Percentiles rank a stretch among this genome's conserved stretches.
These are phyloP conservation scores for Rhagologus leucostigma DNA, from an alignment of 2,113 vertebrate species.

Conservation along the genomic window DNA sequence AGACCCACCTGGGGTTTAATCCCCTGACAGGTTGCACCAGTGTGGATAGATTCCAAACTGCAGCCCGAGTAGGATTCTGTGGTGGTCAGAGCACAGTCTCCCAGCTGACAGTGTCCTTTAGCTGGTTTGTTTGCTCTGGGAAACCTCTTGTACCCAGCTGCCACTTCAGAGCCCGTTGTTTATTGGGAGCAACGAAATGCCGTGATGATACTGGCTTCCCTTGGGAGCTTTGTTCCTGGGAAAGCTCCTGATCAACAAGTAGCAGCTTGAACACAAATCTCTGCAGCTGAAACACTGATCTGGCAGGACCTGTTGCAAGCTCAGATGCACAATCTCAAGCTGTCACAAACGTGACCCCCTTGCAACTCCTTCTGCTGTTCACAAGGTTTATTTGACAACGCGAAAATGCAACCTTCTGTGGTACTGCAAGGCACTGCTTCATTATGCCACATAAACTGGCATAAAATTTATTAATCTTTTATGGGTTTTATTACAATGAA, in stretches of 20 bases:
- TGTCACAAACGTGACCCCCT: background rate
- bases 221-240: background rate
- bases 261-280: background rate
- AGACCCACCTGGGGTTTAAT: background rate
- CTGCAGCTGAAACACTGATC: background rate
- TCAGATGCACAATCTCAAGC: background rate
- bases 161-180: accelerated
- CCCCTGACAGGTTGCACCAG: background rate
- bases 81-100: background rate
- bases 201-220: background rate
- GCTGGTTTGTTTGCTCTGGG: background rate
- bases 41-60: background rate
- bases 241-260: background rate
- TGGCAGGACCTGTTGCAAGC: background rate
- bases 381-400: background rate
- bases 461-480: background rate
- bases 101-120: background rate
- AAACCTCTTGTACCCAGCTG: background rate
- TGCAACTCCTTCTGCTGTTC: background rate
- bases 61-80: background rate
- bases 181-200: background rate
- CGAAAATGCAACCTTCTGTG: background rate
- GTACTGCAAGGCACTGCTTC: background rate
- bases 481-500: background rate
- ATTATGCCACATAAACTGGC: background rate